A percentile compares a stretch with the other conserved stretches of the same genome.
Evolutionary conservation across 2,888 invertebrate genomes (phyloP).

Genomic region (Thyatira batis): DNA sequence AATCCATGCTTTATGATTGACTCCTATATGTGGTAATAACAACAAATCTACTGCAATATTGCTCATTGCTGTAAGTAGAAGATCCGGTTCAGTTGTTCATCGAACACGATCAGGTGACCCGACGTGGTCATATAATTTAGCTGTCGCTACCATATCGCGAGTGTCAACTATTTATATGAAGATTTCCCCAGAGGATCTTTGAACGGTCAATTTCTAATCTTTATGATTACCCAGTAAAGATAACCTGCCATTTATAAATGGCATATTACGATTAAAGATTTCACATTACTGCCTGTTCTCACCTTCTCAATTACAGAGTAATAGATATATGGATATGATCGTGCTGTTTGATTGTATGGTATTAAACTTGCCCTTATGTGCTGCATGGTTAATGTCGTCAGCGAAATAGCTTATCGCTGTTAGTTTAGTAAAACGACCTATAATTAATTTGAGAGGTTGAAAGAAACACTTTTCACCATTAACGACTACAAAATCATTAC

Average conservation of each 20-base stretch:
- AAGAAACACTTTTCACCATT: neutral
- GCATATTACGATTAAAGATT: neutral
- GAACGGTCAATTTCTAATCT: neutral
- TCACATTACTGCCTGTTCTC: neutral
- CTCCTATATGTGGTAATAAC: slow-evolving; percentile 2
- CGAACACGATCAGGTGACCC: slow-evolving; percentile 4
- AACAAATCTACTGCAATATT: slow-evolving; percentile 7
- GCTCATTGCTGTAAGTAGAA: slow-evolving; percentile 10
- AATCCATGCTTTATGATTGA: slow-evolving; percentile 3
- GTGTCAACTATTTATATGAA: neutral
- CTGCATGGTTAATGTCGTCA: neutral
- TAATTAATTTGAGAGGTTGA: neutral
- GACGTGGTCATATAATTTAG: neutral
- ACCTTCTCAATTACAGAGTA: neutral
- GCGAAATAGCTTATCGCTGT: neutral
- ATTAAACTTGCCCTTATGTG: neutral
- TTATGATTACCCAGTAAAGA: neutral
- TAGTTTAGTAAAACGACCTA: neutral
- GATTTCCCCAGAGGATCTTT: neutral
- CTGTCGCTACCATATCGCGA: neutral
- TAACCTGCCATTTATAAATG: neutral
- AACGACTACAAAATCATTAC: neutral
- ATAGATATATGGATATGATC: neutral
- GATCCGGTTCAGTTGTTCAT: slow-evolving; percentile 9
- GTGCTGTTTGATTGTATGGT: neutral